phyloP scores from a whole-genome alignment of 2,797 vertebrate genomes.

The Botia almorhae region DNA sequence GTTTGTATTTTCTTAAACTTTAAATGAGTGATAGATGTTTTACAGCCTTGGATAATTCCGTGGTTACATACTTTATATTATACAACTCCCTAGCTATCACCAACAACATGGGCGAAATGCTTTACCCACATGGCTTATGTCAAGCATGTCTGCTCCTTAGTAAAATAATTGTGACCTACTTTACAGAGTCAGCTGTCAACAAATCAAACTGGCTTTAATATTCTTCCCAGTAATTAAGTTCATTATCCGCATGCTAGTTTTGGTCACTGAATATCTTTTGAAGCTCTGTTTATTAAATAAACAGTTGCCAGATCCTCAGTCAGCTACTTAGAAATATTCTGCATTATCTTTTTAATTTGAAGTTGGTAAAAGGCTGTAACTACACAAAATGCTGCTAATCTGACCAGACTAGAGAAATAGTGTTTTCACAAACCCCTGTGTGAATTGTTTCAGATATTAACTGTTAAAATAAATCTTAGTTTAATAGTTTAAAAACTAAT shows the following conservation, averaged over 20 bases:
- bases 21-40: not conserved
- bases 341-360: not conserved
- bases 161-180: constrained; percentile 30
- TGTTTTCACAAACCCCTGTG: not conserved
- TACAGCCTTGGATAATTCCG: too few species aligned
- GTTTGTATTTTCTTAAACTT: not conserved
- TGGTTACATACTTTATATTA: not conserved
- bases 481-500: not conserved
- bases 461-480: not conserved
- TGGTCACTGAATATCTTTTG: not conserved
- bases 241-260: not conserved
- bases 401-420: not conserved
- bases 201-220: not conserved
- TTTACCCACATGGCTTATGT: not conserved
- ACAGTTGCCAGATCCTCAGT: not conserved
- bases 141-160: constrained; percentile 1
- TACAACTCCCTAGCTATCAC: not conserved
- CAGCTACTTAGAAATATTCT: not conserved
- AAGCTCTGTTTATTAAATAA: not conserved
- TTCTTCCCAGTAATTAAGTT: not conserved
- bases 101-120: not conserved
- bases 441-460: not conserved
- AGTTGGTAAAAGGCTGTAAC: not conserved
- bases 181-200: constrained; percentile 16
- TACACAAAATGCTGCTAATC: too few species aligned